Percentiles rank a stretch among this genome's conserved stretches.
Evolutionary conservation across 2,797 vertebrate species (phyloP).

Genomic region (Tapirus indicus): DNA sequence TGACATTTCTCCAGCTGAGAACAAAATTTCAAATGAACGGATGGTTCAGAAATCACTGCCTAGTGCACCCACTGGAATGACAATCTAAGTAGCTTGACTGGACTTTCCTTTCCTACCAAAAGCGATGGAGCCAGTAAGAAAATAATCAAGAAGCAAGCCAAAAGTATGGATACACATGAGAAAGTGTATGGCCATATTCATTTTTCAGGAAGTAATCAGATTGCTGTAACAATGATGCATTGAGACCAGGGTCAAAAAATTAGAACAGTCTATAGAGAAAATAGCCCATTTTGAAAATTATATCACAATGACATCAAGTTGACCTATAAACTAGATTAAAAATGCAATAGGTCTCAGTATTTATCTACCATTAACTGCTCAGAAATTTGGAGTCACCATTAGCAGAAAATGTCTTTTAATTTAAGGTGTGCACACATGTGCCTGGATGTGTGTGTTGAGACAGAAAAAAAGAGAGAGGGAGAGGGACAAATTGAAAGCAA

Average conservation of each 20-base stretch:
- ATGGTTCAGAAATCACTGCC: background rate
- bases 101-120: background rate
- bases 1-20: slow-evolving; percentile 62
- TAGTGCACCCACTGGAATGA: background rate
- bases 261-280: background rate
- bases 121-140: background rate
- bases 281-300: background rate
- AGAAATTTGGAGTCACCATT: background rate
- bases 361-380: background rate
- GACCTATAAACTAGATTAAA: background rate
- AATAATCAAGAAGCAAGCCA: background rate
- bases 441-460: background rate
- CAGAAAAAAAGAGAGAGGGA: background rate
- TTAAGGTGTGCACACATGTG: background rate
- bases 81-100: background rate
- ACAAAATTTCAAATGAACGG: slow-evolving; percentile 51
- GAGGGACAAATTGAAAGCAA: background rate
- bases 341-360: background rate
- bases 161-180: background rate
- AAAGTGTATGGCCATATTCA: background rate
- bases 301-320: background rate
- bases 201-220: background rate
- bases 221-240: background rate
- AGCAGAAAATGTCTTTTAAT: background rate
- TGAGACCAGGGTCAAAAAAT: background rate